These are phyloP conservation scores for Drosophila athabasca DNA, from an alignment of 1,140 invertebrate genomes.

Conservation along the genomic window DNA sequence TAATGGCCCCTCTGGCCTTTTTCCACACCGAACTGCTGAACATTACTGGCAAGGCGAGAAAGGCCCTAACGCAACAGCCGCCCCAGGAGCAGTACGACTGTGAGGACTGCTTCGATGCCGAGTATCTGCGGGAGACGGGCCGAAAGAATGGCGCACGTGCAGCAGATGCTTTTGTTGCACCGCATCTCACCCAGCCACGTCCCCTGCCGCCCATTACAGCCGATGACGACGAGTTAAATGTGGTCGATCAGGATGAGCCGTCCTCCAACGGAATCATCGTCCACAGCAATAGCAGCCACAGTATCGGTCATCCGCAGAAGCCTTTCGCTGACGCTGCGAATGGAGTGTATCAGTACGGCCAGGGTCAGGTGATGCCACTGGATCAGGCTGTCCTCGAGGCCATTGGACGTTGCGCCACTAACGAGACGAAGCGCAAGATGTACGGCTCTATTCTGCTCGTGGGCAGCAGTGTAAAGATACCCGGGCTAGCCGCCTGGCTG, in stretches of 20 bases:
- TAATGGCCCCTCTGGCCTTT: slow-evolving; percentile 94
- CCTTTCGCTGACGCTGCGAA: not conserved
- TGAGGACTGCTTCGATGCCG: slow-evolving; percentile 97
- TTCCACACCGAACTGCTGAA: slow-evolving; percentile 95
- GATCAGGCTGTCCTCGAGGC: slow-evolving; percentile 96
- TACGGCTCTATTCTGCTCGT: slow-evolving; percentile 96
- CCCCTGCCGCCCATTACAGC: slow-evolving; percentile 65
- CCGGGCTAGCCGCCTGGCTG: slow-evolving; percentile 94
- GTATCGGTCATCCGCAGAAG: not conserved
- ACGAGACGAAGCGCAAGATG: slow-evolving; percentile 97
- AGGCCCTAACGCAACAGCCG: slow-evolving; percentile 89
- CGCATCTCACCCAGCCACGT: slow-evolving; percentile 83
- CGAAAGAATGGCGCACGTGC: slow-evolving; percentile 86
- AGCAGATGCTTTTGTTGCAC: slow-evolving; percentile 81
- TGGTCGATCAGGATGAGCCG: slow-evolving; percentile 90
- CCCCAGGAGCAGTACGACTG: slow-evolving; percentile 91
- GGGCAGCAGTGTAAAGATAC: slow-evolving; percentile 94
- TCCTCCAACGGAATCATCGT: slow-evolving; percentile 12
- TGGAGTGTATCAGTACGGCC: slow-evolving; percentile 86
- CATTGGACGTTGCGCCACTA: slow-evolving; percentile 93
- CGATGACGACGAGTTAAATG: slow-evolving; percentile 91
- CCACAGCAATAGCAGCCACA: slow-evolving; percentile 16
- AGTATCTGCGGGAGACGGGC: slow-evolving; percentile 94
- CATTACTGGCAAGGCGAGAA: slow-evolving; percentile 88
- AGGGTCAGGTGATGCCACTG: slow-evolving; percentile 92